Evolutionary conservation across 2,888 invertebrate species (phyloP).

Genomic region (Agrochola litura): DNA sequence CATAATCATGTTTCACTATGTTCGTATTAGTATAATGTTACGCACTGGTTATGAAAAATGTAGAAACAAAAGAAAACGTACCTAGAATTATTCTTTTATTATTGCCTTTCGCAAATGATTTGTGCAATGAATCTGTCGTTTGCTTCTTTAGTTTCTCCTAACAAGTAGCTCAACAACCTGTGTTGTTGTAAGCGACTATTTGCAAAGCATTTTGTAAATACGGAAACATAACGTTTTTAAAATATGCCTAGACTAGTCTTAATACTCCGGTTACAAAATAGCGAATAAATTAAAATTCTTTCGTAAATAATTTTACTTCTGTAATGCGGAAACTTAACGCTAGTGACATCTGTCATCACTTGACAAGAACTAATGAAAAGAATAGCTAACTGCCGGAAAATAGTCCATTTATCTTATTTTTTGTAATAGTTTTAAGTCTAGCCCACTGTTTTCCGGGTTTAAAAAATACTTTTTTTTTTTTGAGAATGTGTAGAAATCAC

Average conservation of each 20-base stretch:
- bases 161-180: constrained; percentile 15
- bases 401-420: constrained; percentile 36
- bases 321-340: constrained; percentile 67
- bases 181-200: neutral
- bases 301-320: constrained; percentile 38
- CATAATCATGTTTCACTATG: constrained; percentile 36
- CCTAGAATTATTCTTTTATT: constrained; percentile 13
- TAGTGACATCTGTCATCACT: constrained; percentile 48
- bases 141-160: constrained; percentile 9
- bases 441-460: constrained; percentile 33
- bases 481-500: constrained; percentile 6
- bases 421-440: constrained; percentile 21
- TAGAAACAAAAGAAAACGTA: constrained; percentile 21
- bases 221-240: constrained; percentile 22
- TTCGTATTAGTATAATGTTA: constrained; percentile 26
- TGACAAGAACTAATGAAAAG: constrained; percentile 54
- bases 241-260: constrained; percentile 6
- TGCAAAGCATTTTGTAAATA: constrained; percentile 13
- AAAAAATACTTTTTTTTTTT: constrained; percentile 17
- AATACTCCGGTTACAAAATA: constrained; percentile 21
- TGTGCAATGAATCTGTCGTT: constrained; percentile 21
- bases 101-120: constrained; percentile 35
- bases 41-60: constrained; percentile 47
- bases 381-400: constrained; percentile 46
- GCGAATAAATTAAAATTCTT: constrained; percentile 37